These are phyloP conservation scores for Agonopterix subpropinquella DNA, from an alignment of 2,888 invertebrate genomes.

Conservation along the genomic window DNA sequence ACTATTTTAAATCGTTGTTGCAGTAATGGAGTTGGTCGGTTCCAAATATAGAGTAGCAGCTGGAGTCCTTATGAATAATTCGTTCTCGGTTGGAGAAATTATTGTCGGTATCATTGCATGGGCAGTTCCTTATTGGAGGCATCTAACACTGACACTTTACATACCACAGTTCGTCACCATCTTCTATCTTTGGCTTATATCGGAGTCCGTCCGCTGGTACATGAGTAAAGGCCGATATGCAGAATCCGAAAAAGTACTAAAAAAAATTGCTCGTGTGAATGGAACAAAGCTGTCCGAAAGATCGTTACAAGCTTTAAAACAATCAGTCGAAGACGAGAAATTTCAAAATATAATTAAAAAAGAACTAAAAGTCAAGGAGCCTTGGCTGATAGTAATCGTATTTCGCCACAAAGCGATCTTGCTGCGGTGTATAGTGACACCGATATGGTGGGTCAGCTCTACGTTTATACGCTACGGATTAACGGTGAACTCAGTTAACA, in stretches of 20 bases:
- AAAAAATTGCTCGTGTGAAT: constrained; percentile 77
- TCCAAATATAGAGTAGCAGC: constrained; percentile 80
- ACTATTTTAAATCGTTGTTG: not conserved
- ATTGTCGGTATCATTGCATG: constrained; percentile 80
- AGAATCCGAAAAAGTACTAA: constrained; percentile 77
- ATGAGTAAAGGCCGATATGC: constrained; percentile 79
- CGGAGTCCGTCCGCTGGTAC: constrained; percentile 85
- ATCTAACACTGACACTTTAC: constrained; percentile 78
- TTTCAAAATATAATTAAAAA: constrained; percentile 21
- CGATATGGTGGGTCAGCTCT: constrained; percentile 79
- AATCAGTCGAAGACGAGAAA: constrained; percentile 33
- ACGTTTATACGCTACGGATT: constrained; percentile 81
- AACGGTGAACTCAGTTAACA: constrained; percentile 78
- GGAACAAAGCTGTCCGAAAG: constrained; percentile 44
- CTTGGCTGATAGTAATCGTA: constrained; percentile 45
- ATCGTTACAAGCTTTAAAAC: constrained; percentile 33
- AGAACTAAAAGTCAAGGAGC: constrained; percentile 51
- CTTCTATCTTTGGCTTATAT: constrained; percentile 77
- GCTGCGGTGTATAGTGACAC: constrained; percentile 36
- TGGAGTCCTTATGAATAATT: constrained; percentile 80
- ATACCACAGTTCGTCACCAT: constrained; percentile 78
- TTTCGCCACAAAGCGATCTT: constrained; percentile 41
- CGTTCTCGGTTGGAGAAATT: constrained; percentile 82
- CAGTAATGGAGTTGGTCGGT: constrained; percentile 85
- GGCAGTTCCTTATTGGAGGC: constrained; percentile 80